Base-by-base conservation (phyloP, 2,113 vertebrate genomes). In the Noturus placidus region DNA sequence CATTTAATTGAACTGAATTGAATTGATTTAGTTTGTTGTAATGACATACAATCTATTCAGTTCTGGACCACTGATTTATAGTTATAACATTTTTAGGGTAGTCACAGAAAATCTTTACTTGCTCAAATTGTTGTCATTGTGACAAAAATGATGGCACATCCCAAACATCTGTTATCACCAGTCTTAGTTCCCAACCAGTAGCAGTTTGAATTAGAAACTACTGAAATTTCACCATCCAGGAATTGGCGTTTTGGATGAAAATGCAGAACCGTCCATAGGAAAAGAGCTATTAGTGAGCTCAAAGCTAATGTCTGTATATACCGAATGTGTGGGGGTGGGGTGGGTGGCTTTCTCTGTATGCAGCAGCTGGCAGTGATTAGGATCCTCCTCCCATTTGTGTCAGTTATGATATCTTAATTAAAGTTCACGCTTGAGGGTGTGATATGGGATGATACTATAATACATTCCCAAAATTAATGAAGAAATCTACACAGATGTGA, bases 331-430 rank as follows among this genome's bases (percentile, higher is more conserved):
- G 54, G 20, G 20, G 25, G 22, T 22, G 1, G 38, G 46, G 76
- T 86, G 70, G 70, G 46, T 79, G 79, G 20, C 54, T 56, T 77
- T 78, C 20, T 61, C 2, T 87, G 35, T 38, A 82, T 42, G 67
- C 1, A 11, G 77, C 79, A 87, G 52, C 78, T 82, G 78, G 54
- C 35, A 56, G 57, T 76, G 46, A 77, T 63, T 65, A 54, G 81
- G 35, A 54, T 83, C 70, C 79, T 63, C 42, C 81, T 83, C 69
- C 72, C 78, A 67, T 52, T 38, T 76, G 54, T 78, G 87, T 83
- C 70, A 84, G 30, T 33, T 77, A 19, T 83, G 87, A 83, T 83
- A 78, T 87, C 81, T 84, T 83, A 54, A 87, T 74, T 83, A 63
- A 77, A 87, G 87, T 74, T 65, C 38, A 54, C 38, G 42, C 81